Conservation (phyloP, 1,140 invertebrate species). For the Eurosta solidaginis region DNA sequence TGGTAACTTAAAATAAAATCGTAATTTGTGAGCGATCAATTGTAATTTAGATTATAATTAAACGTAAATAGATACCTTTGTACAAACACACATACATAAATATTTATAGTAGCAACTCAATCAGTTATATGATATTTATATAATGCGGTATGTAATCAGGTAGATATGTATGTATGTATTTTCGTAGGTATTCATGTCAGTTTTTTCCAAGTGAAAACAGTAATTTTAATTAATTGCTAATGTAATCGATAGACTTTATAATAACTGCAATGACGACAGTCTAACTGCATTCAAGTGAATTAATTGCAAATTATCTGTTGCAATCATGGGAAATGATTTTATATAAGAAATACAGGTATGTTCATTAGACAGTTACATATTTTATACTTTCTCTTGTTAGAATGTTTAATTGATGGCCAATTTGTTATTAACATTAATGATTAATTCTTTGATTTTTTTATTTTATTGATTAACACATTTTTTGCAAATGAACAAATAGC, state of each 20-base stretch:
- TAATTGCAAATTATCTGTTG: neutral
- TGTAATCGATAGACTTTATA: neutral
- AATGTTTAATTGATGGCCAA: no score
- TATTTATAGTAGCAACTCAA: no score
- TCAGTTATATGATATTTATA: no score
- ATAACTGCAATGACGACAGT: neutral
- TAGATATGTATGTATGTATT: neutral
- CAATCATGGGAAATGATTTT: neutral
- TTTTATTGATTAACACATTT: no score
- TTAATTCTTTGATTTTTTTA: no score
- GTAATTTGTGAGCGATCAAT: neutral
- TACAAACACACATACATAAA: no score
- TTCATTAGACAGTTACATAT: no score
- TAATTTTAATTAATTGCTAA: slow-evolving; percentile 21
- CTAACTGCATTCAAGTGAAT: neutral
- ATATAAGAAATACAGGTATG: neutral
- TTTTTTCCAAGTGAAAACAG: neutral
- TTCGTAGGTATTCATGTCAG: no score
- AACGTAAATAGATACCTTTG: no score
- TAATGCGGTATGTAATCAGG: neutral
- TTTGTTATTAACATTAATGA: no score
- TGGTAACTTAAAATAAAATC: slow-evolving; percentile 4
- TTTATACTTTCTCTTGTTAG: no score
- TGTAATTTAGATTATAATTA: slow-evolving; percentile 7
- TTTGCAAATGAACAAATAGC: no score